A percentile compares a stretch with the other conserved stretches of the same genome.
Evolutionary conservation across 2,888 invertebrate species (phyloP).

Genomic region (Tholera decimalis): DNA sequence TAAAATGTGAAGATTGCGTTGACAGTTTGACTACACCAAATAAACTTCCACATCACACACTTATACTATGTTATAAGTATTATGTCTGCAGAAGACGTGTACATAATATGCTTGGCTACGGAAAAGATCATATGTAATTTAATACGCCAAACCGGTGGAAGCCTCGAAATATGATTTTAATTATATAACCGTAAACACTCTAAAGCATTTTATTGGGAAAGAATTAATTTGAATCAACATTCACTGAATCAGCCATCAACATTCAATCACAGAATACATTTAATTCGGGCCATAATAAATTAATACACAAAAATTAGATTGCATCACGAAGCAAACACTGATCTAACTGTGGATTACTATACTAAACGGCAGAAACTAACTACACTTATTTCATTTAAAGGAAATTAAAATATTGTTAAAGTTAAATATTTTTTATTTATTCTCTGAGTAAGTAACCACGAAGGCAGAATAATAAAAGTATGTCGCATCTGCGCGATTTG

Average conservation of each 20-base stretch:
- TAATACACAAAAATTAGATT: no score
- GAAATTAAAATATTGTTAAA: no score
- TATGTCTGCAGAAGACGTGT: slow-evolving; percentile 53
- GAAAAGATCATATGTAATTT: slow-evolving; percentile 42
- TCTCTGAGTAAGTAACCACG: no score
- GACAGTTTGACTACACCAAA: slow-evolving; percentile 33
- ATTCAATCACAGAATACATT: slow-evolving; percentile 37
- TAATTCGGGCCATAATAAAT: no score
- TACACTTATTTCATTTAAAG: no score
- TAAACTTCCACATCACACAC: slow-evolving; percentile 48
- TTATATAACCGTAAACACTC: slow-evolving; percentile 23
- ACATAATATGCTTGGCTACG: slow-evolving; percentile 48
- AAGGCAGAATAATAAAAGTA: slow-evolving; percentile 22
- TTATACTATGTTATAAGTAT: slow-evolving; percentile 50
- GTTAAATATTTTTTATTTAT: no score
- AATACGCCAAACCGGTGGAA: slow-evolving; percentile 30
- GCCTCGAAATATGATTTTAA: slow-evolving; percentile 24
- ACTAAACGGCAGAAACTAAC: no score
- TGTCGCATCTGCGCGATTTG: no score
- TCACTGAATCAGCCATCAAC: slow-evolving; percentile 31
- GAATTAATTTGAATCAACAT: slow-evolving; percentile 31
- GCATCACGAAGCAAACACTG: no score
- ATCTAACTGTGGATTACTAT: no score
- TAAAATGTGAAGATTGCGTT: not conserved
- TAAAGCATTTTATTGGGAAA: slow-evolving; percentile 16